A percentile compares a stretch with the other conserved stretches of the same genome.
phyloP scores from a whole-genome alignment of 2,888 invertebrate genomes.

The Melinaea marsaeus region DNA sequence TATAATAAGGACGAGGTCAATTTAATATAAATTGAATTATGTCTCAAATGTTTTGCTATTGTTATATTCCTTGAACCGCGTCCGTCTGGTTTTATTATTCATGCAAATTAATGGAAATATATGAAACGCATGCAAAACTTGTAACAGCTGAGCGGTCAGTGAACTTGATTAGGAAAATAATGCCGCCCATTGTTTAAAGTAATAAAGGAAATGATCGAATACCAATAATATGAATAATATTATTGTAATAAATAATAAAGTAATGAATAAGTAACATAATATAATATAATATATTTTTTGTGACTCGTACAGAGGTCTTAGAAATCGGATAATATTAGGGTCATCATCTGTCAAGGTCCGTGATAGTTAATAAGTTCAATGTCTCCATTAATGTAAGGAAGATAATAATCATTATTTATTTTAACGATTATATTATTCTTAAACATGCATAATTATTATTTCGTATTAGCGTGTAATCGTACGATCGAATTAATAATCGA shows the following conservation, averaged over 20 bases:
- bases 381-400: neutral
- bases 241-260: neutral
- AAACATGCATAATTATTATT: too few species aligned
- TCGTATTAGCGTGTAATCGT: too few species aligned
- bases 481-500: too few species aligned
- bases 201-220: neutral
- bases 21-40: neutral
- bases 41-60: conserved; percentile 8
- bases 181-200: neutral
- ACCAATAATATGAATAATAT: neutral
- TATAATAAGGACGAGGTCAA: neutral
- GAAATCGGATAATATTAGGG: conserved; percentile 6
- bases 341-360: conserved; percentile 11
- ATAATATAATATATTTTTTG: conserved; percentile 2
- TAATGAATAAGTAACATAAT: neutral
- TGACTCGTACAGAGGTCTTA: conserved; percentile 9
- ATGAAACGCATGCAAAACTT: conserved; percentile 34
- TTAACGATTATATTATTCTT: too few species aligned
- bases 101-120: conserved; percentile 34
- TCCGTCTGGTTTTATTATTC: conserved; percentile 24
- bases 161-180: conserved; percentile 25
- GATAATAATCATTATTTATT: too few species aligned
- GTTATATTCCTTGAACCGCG: conserved; percentile 12
- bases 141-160: conserved; percentile 26
- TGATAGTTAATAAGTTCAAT: conserved; percentile 7